Conservation (phyloP, 1,140 invertebrate genomes). For the Conus ventricosus region DNA sequence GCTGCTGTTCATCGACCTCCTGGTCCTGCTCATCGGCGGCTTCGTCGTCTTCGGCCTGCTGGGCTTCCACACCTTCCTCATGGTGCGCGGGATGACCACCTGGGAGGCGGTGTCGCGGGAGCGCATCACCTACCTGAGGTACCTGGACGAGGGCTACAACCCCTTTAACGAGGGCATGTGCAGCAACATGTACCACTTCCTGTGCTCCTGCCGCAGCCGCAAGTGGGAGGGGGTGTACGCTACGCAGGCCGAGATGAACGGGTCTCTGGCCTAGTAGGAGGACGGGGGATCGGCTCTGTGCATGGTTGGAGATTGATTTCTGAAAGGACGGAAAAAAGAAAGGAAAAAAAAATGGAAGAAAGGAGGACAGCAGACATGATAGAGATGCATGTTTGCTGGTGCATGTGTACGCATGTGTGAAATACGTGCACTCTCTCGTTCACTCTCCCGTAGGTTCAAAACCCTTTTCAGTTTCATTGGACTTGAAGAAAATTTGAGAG, state of each 20-base stretch:
- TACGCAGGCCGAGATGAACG: slow-evolving; percentile 19
- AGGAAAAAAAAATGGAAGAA: too few species aligned
- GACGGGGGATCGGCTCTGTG: too few species aligned
- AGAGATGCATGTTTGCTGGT: too few species aligned
- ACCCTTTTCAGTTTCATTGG: neutral
- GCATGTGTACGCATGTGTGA: too few species aligned
- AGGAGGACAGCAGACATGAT: too few species aligned
- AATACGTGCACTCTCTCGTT: too few species aligned
- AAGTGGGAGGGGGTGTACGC: slow-evolving; percentile 67
- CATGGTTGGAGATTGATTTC: too few species aligned
- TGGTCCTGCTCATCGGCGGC: slow-evolving; percentile 62
- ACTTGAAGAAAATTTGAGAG: neutral
- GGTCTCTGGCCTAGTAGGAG: slow-evolving; percentile 15
- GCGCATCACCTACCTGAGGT: slow-evolving; percentile 73
- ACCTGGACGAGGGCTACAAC: slow-evolving; percentile 69
- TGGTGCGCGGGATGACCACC: slow-evolving; percentile 68
- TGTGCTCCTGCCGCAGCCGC: slow-evolving; percentile 57
- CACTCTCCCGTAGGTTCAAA: too few species aligned
- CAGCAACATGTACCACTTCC: slow-evolving; percentile 67
- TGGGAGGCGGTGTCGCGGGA: slow-evolving; percentile 72
- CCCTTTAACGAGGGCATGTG: slow-evolving; percentile 71
- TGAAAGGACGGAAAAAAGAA: too few species aligned
- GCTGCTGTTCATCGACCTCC: slow-evolving; percentile 63
- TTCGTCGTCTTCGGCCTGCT: slow-evolving; percentile 63
- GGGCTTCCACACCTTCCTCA: slow-evolving; percentile 71